Base-by-base conservation (phyloP, 1,140 invertebrate genomes). In the Mya arenaria region DNA sequence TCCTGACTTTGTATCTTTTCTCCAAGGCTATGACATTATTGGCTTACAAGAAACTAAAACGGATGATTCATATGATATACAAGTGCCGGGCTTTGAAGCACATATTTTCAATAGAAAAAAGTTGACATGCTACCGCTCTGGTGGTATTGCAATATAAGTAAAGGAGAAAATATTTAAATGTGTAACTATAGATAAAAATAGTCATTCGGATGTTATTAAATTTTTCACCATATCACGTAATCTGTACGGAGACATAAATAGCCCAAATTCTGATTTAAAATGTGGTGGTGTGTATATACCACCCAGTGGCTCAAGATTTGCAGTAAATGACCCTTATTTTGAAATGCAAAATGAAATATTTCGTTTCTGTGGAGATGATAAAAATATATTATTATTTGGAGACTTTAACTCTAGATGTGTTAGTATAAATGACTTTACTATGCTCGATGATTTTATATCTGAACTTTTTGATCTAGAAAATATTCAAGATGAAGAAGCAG, bases 1-100 rank as follows among this genome's bases (percentile, higher is more conserved):
- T 62, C 77, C 77, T 30, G 77, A 80, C 39, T 80, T 80, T 71
- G 8, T 56, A 15, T 19, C 39, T 30, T 58, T 80, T 19, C 5
- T 80, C 1, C 36, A 2, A 23, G 52, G 36, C 4, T 41, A 80
- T 28, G 77, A 80, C n/a, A 63, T 80, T n/a, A 52, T 71, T 0
- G 60, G 77, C 8, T 63, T 80, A 30, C 65, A 71, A 58, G 66
- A 80, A 71, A 71, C 77, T 34, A 80, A 62, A 71, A 71, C 55
- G n/a, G 65, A 80, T 19, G 66, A 62, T 23, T 41, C 48, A 5
- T 52, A 80, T 48, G 25, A 8, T 52, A 48, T 80, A n/a, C 4
- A 39, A 25, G 0, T 71, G 25, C 34, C 52, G 0, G 66, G 55
- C 15, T 80, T 41, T 37, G 10, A 19, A 34, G 36, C 72, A 5